Percentiles rank a stretch among this genome's conserved stretches.
phyloP scores from a whole-genome alignment of 1,140 invertebrate genomes.

The Chironomus striatipennis region DNA sequence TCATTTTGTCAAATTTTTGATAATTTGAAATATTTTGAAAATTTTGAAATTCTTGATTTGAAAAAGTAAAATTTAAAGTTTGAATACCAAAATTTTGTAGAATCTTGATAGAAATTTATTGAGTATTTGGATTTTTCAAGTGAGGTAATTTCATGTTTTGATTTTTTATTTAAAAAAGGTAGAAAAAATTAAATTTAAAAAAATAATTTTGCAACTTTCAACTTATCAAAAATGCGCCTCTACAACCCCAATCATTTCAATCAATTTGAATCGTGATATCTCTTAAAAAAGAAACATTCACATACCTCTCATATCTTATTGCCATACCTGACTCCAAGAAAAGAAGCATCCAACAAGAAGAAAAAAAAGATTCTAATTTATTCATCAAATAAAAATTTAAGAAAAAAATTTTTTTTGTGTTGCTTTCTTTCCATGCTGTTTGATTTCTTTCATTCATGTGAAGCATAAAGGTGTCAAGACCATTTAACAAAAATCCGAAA shows the following conservation, averaged over 20 bases:
- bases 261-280: not conserved
- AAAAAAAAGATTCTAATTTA: not conserved
- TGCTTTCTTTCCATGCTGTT: not conserved
- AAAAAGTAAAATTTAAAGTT: too few relatives aligned
- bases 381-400: not conserved
- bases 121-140: too few relatives aligned
- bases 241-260: not conserved
- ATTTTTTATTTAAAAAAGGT: too few relatives aligned
- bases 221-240: too few relatives aligned
- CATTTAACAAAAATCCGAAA: not conserved
- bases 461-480: constrained; percentile 11
- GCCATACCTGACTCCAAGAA: not conserved
- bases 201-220: too few relatives aligned
- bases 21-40: too few relatives aligned
- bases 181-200: too few relatives aligned
- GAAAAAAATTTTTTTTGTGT: not conserved
- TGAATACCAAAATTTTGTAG: too few relatives aligned
- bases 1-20: too few relatives aligned
- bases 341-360: not conserved
- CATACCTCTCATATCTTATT: not conserved
- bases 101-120: too few relatives aligned
- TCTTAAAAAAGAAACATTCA: not conserved
- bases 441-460: not conserved
- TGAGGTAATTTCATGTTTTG: too few relatives aligned
- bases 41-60: too few relatives aligned